Conservation (phyloP, 2,888 invertebrate genomes). For the Siphlonurus alternatus region DNA sequence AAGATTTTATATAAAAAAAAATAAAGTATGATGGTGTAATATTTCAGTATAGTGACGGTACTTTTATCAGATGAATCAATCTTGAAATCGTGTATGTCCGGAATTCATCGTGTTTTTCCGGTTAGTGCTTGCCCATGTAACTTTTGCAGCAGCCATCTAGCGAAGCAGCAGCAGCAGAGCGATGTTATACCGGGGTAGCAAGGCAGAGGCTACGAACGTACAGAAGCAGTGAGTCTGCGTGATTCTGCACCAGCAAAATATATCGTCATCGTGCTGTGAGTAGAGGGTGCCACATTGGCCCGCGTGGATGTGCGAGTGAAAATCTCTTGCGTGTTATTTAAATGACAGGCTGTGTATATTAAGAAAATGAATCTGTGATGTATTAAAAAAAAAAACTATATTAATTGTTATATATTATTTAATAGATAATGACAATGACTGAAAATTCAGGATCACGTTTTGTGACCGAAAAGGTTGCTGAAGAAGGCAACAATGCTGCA, state of each 20-base stretch:
- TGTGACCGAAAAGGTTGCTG: conserved; percentile 15
- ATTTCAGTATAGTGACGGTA: neutral
- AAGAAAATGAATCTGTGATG: neutral
- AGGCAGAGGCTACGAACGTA: neutral
- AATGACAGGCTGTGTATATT: neutral
- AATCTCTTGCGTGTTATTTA: neutral
- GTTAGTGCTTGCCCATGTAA: too few species aligned
- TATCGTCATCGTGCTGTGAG: neutral
- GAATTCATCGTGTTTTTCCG: neutral
- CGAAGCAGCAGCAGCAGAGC: too few species aligned
- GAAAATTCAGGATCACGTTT: conserved; percentile 12
- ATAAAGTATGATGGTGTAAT: neutral
- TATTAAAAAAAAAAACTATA: neutral
- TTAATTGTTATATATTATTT: neutral
- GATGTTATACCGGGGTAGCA: neutral
- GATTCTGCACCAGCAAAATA: neutral
- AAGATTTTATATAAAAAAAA: neutral
- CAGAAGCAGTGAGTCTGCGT: neutral
- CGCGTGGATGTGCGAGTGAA: neutral
- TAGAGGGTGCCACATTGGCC: neutral
- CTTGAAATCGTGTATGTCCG: neutral
- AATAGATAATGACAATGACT: neutral
- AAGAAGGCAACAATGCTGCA: neutral
- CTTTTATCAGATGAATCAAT: neutral
- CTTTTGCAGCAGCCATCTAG: neutral